Evolutionary conservation across 2,888 invertebrate species (phyloP).

Genomic region (Nemotelus pantherinus): DNA sequence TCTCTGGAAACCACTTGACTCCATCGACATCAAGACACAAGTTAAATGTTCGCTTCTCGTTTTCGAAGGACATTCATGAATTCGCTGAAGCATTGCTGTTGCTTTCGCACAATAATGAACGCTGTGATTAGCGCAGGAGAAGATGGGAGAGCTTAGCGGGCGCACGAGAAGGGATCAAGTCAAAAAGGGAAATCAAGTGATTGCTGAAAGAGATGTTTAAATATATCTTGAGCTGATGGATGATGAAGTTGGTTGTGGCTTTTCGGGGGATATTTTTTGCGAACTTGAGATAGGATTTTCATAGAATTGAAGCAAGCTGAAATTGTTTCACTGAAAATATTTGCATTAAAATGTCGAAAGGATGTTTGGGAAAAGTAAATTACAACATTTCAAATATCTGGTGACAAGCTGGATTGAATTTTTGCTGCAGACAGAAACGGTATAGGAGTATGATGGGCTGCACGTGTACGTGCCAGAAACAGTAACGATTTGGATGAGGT

Average conservation of each 20-base stretch:
- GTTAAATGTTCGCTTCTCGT: not conserved
- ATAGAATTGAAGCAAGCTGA: not conserved
- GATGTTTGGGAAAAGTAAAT: not conserved
- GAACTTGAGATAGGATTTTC: not conserved
- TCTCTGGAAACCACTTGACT: conserved; percentile 24
- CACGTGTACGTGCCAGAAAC: conserved; percentile 20
- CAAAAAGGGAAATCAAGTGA: conserved; percentile 9
- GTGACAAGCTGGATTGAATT: not conserved
- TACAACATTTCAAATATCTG: too few relatives aligned
- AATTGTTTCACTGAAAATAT: not conserved
- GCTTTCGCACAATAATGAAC: not conserved
- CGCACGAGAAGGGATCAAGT: not conserved
- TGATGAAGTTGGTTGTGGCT: too few relatives aligned
- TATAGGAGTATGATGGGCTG: not conserved
- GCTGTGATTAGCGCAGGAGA: not conserved
- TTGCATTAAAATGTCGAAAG: not conserved
- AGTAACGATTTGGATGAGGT: not conserved
- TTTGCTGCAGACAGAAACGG: conserved; percentile 9
- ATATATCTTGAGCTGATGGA: too few relatives aligned
- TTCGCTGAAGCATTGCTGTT: not conserved
- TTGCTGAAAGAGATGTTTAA: not conserved
- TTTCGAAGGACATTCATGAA: not conserved
- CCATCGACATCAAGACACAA: not conserved
- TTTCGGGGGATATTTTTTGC: too few relatives aligned
- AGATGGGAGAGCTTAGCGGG: not conserved